Evolutionary conservation across 2,113 vertebrate species (phyloP), one percentile per base, ranked within the genome.

Genomic region (Mirounga angustirostris): DNA sequence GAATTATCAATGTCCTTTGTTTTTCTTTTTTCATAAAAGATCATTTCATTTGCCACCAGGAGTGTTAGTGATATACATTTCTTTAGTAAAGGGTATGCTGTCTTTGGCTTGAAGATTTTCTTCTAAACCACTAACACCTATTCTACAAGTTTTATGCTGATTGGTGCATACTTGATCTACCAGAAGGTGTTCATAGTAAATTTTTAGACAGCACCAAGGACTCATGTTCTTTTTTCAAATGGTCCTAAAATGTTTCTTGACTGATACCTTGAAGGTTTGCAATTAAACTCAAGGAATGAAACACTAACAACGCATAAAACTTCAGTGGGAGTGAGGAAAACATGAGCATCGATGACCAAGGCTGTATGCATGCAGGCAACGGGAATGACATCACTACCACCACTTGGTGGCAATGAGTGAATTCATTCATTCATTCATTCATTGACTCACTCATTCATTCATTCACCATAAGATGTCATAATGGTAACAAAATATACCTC

Each of bases 301-400:
- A 33, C 28, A 21, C 24, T 7, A 58, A 8, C 28, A 26, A 0
- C 7, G 5, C 33, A n/a, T 7, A 9, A 2, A 36, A 40, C 30
- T 87, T 67, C 36, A 67, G 2, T 0, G 4, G 19, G 59, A 50
- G 26, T 6, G 24, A 74, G 22, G 63, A 61, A 19, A 69, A 7
- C 30, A 9, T 21, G 2, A 28, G 4, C 28, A 5, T 16, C 19
- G 1, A 1, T 28, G 58, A 26, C 50, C 22, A 52, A 30, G 19
- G 54, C 79, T 26, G 26, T 1, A 26, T 4, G 4, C 18, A 0
- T 1, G 4, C 0, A 36, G 18, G 26, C 36, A 26, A 12, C 1
- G 21, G 4, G 14, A 26, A 33, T 7, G 7, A 0, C 3, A 0
- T 58, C 43, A 3, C 2, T 28, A 5, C 22, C 13, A 19, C 13